Evolutionary conservation across 2,113 vertebrate species (phyloP), one percentile per base, ranked within the genome.

Genomic region (Carassius gibelio): DNA sequence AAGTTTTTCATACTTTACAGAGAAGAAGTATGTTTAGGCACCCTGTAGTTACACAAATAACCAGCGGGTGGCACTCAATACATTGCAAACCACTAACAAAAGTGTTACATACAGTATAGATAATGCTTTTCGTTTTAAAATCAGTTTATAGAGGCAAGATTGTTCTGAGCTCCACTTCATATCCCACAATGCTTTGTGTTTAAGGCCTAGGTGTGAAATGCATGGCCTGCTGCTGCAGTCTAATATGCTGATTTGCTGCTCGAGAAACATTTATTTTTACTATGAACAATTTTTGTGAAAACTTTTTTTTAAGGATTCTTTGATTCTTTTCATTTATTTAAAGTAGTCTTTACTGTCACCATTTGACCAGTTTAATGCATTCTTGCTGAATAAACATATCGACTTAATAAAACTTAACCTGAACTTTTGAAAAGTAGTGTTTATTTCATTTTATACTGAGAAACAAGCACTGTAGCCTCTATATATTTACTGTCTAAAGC

Each of bases 61-160:
- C 88, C 90, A 89, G 80, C 52, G 88, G 90, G 68, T 84, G 90
- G 90, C 83, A 69, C 52, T 64, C 57, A 34, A 45, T 52, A 55
- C 87, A 84, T 42, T 57, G 45, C 11, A 83, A n/a, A 75, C 50
- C 45, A 52, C 21, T 1, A 50, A 14, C 13, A 55, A 52, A 4
- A 26, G 23, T 0, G 68, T 42, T 38, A 19, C 2, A 11, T 42
- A 8, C 3, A 38, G 5, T 38, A 38, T 42, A 71, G 15, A 42
- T 42, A 71, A 74, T 23, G 42, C 21, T 72, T 72, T 21, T 14
- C 38, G 45, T 74, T 74, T 45, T 1, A 21, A 45, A 72, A 45
- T 14, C 14, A 1, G 42, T 21, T 38, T 38, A 71, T 38, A 38
- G 21, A 42, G 17, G 17, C 21, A 11, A 71, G 68, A 71, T 8